Base-by-base conservation (phyloP, 2,113 vertebrate genomes). In the Cygnus atratus region DNA sequence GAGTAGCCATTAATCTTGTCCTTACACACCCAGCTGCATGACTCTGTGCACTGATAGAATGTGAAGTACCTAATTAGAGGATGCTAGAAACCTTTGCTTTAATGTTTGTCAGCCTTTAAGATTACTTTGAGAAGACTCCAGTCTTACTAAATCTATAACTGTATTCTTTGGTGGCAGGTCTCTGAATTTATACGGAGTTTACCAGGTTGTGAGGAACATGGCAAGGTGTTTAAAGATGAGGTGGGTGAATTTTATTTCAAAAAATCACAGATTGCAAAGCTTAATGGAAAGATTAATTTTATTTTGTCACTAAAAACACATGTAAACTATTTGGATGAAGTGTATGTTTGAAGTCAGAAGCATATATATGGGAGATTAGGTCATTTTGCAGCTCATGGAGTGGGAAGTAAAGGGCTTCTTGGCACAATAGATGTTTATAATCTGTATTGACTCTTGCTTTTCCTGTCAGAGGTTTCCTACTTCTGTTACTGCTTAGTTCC, bases 171-270 rank as follows among this genome's bases (percentile, higher is more conserved):
- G 57, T 94, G 95, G 74, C 96, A 98, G 98, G 98, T 99, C 33
- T 98, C 98, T 58, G 98, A 98, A 94, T 99, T 99, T 93, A 98
- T 99, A 96, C 98, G 98, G 94, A 98, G 98, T 88, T 97, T 99
- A 82, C 98, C 98, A 39, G 98, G 98, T 35, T 99, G 98, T 91
- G 98, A 98, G 97, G 98, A 99, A 78, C 98, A 99, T 43, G 98
- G 98, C 74, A 98, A 98, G 52, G 98, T 98, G n/a, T 99, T 99
- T 97, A 98, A 98, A 96, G 98, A 99, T 59, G 98, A 99, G 97
- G 98, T 99, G 97, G 93, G 97, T 97, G 29, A 86, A 67, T 87
- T 94, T 88, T 73, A 22, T 66, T 88, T 86, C 28, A 33, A 37
- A 86, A 89, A 67, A 19, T 52, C 21, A n/a, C 10, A 25, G 29